phyloP scores from a whole-genome alignment of 1,140 invertebrate genomes.

The Eciton burchellii region DNA sequence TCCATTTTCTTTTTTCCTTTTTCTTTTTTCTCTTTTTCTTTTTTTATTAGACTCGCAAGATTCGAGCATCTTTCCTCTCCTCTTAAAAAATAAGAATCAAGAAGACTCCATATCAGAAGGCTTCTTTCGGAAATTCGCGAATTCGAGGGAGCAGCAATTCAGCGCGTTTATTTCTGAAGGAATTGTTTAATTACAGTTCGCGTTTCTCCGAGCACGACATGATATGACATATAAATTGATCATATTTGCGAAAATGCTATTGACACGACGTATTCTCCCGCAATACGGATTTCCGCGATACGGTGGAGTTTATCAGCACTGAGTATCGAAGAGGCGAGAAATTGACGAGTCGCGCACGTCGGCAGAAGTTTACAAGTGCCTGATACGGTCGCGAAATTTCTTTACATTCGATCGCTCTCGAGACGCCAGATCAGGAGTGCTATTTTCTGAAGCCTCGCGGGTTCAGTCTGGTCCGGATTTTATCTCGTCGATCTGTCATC shows the following conservation, averaged over 20 bases:
- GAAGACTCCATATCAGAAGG: background rate
- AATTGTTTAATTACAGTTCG: background rate
- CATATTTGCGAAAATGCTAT: background rate
- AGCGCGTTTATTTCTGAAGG: background rate
- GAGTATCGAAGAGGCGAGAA: background rate
- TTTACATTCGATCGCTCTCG: constrained; percentile 22
- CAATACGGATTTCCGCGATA: too few species aligned
- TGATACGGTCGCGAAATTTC: constrained; percentile 21
- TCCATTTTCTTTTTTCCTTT: too few species aligned
- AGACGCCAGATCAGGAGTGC: constrained; percentile 32
- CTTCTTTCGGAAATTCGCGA: background rate
- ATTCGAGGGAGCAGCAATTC: background rate
- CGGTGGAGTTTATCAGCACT: constrained; percentile 21
- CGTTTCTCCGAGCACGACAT: background rate
- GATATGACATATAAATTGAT: background rate
- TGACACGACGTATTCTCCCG: background rate
- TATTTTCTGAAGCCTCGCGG: constrained; percentile 5
- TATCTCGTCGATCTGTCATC: constrained; percentile 37
- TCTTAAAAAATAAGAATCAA: background rate
- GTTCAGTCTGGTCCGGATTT: constrained; percentile 28
- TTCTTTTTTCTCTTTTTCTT: background rate
- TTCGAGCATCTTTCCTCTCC: background rate
- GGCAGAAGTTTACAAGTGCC: background rate
- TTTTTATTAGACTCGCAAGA: background rate
- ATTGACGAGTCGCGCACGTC: background rate